These are phyloP conservation scores for Mastacembelus armatus DNA, from an alignment of 2,797 vertebrate species.

Conservation along the genomic window DNA sequence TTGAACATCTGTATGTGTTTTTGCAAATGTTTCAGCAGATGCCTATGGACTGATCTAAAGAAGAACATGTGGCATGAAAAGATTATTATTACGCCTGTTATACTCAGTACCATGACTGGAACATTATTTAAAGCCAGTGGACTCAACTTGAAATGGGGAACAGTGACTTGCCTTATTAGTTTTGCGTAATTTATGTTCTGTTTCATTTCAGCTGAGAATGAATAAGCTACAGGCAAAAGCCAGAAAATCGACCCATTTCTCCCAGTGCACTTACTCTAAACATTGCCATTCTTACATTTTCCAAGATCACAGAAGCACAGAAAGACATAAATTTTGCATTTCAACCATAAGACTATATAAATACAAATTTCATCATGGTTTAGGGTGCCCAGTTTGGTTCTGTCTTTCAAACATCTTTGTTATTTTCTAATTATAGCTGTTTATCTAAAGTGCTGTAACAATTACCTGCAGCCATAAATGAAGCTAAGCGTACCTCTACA, in stretches of 20 bases:
- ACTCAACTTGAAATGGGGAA: slow-evolving; percentile 5
- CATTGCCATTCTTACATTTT: not conserved
- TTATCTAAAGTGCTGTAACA: not conserved
- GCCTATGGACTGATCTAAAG: slow-evolving; percentile 21
- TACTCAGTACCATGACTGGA: slow-evolving; percentile 31
- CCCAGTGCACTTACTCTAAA: not conserved
- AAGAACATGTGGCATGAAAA: slow-evolving; percentile 44
- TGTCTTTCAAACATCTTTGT: not conserved
- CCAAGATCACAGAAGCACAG: not conserved
- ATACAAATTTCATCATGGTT: too few relatives aligned
- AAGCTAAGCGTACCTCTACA: slow-evolving; percentile 17
- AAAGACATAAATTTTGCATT: not conserved
- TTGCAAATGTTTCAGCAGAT: slow-evolving; percentile 1
- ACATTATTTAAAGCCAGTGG: slow-evolving; percentile 44
- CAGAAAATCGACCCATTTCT: slow-evolving; percentile 1
- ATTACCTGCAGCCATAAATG: slow-evolving; percentile 3
- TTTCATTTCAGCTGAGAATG: slow-evolving; percentile 45
- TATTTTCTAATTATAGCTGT: not conserved
- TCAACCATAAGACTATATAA: not conserved
- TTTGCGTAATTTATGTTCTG: slow-evolving; percentile 34
- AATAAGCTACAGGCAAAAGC: slow-evolving; percentile 3
- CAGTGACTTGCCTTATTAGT: slow-evolving; percentile 38
- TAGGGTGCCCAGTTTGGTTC: not conserved
- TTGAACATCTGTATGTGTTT: not conserved
- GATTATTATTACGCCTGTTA: slow-evolving; percentile 39